A percentile compares a stretch with the other conserved stretches of the same genome.
These are phyloP conservation scores for Ladona fulva DNA, from an alignment of 1,140 invertebrate genomes.

Conservation along the genomic window DNA sequence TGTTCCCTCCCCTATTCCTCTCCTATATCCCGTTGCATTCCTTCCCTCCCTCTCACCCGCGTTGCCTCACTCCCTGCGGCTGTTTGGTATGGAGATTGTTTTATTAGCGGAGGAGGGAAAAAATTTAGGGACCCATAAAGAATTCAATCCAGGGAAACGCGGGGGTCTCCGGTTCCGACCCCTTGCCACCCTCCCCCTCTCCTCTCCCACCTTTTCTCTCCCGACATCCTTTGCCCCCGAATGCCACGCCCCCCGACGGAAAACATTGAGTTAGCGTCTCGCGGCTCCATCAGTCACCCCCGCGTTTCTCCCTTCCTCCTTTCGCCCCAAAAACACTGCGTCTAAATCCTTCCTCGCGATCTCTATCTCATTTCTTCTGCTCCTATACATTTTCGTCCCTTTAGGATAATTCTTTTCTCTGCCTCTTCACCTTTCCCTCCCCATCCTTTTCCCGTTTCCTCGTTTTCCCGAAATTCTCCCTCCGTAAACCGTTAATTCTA, in stretches of 20 bases:
- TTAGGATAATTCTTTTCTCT: too few relatives aligned
- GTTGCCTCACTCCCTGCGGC: not conserved
- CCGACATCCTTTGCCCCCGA: not conserved
- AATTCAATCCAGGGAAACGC: not conserved
- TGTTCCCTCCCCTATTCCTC: not conserved
- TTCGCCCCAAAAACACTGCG: not conserved
- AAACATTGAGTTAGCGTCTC: too few relatives aligned
- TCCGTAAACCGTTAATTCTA: not conserved
- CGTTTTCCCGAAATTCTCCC: not conserved
- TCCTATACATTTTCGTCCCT: not conserved
- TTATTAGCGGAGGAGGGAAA: slow-evolving; percentile 1
- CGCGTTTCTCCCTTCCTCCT: not conserved
- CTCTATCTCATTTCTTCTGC: not conserved
- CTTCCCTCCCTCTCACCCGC: not conserved
- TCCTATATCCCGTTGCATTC: not conserved
- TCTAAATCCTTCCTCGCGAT: not conserved
- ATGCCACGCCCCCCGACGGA: too few relatives aligned
- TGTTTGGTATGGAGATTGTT: slow-evolving; percentile 9
- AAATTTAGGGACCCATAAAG: not conserved
- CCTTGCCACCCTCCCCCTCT: not conserved
- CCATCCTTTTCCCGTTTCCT: not conserved
- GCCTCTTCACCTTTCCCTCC: not conserved
- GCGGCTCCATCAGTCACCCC: not conserved
- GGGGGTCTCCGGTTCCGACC: not conserved
- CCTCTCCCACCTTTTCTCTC: not conserved